Base-by-base conservation (phyloP, 23 tunicate genomes). In the Trididemnum nubilum region DNA sequence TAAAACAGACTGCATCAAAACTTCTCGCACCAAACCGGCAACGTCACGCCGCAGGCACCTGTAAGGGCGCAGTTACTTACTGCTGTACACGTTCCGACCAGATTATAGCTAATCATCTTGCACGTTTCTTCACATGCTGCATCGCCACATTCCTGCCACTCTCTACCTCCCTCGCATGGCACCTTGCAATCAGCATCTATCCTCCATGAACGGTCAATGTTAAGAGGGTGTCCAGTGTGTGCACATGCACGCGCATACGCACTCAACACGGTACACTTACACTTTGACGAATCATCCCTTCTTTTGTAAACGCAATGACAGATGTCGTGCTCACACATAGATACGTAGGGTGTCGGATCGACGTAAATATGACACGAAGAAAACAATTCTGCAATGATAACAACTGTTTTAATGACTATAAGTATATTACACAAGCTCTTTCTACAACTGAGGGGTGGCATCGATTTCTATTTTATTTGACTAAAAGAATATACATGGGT, bases 271-370 rank as follows among this genome's bases (percentile, higher is more conserved):
- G 80, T 34, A 51, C 97, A 91, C 80, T 76, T 86, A 75, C 83
- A 79, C 0, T 36, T 1, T 1, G 34, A 35, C 30, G 40, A 19
- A 37, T 73, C 71, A 15, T 26, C 36, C 2, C 2, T 3, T 18
- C 15, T 2, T 36, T 91, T 86, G 80, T 86, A 84, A 65, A 90
- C 34, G 59, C 86, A 73, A 77, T 84, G 85, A 49, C 97, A 91
- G 19, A 91, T 73, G 81, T 91, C 87, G 49, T 85, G 87, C 37
- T 86, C 77, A 51, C 97, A 91, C 91, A 86, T 81, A 23, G 82
- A 35, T 0, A 86, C 51, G 51, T 86, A 85, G n/a, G 78, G 51
- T 1, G 1, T 2, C 5, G 90, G 87, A 81, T 81, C 79, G 19
- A 91, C 84, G 19, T 36, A 66, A 2, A 15, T 32, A 31, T 76